These are phyloP conservation scores for Tyrophagus putrescentiae DNA, from an alignment of 1,140 invertebrate genomes.

Conservation along the genomic window DNA sequence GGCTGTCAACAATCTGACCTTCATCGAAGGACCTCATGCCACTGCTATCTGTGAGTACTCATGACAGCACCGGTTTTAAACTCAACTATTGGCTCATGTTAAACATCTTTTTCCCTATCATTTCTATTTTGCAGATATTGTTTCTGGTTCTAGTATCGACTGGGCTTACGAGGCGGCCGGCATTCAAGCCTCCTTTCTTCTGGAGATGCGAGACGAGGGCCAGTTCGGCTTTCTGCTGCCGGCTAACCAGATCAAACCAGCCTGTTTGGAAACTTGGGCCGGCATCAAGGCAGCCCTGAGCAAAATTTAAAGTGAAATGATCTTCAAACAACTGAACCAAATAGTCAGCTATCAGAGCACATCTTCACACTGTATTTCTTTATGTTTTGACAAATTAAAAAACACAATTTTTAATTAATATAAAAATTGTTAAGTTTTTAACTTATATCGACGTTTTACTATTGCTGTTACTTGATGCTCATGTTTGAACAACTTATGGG, in stretches of 20 bases:
- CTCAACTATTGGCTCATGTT: background rate
- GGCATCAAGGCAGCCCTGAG: constrained; percentile 37
- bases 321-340: too few relatives aligned
- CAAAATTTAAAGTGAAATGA: too few relatives aligned
- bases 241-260: constrained; percentile 46
- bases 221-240: constrained; percentile 41
- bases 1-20: background rate
- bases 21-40: constrained; percentile 16
- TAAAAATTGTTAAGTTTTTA: too few relatives aligned
- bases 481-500: too few relatives aligned
- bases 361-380: too few relatives aligned
- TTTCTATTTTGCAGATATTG: constrained; percentile 10
- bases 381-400: too few relatives aligned
- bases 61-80: background rate
- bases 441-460: too few relatives aligned
- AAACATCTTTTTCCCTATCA: background rate
- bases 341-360: too few relatives aligned
- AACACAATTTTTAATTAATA: too few relatives aligned
- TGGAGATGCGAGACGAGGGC: constrained; percentile 35
- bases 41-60: constrained; percentile 18
- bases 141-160: constrained; percentile 16
- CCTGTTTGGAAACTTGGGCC: constrained; percentile 57
- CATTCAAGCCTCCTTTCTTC: constrained; percentile 32
- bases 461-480: too few relatives aligned
- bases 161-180: constrained; percentile 8